Base-by-base conservation (phyloP, 1,140 invertebrate species). In the Drosophila novamexicana region DNA sequence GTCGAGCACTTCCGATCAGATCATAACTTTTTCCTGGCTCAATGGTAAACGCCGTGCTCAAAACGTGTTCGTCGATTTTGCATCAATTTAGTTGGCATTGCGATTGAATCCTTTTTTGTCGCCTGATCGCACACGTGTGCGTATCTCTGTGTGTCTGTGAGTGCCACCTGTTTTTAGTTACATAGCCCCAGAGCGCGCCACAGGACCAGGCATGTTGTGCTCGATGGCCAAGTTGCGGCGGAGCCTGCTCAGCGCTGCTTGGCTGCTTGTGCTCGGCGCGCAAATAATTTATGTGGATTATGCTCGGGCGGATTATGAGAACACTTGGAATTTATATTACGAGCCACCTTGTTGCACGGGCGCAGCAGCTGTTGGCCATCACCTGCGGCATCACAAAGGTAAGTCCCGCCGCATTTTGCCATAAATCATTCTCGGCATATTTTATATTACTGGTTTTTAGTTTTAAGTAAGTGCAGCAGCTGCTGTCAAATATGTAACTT, bases 241-340 rank as follows among this genome's bases (percentile, higher is more conserved):
- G 40, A 52, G 68, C 67, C 71, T 75, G 63, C 72, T 80, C 64
- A 74, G 69, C 47, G 57, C 53, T 36, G 57, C 53, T 39, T 75
- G 74, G 62, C 83, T 86, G 47, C 65, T 88, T 16, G 59, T 86
- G 47, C 74, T 92, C 18, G 69, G 74, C 52, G 61, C 75, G 39
- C 78, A 84, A 77, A 66, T 59, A 57, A 75, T 90, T 74, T 81
- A 78, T 92, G 53, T 92, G 81, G 90, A 92, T 85, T 84, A 85
- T 65, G 90, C 68, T 64, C 72, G 78, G 68, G 83, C 90, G 77
- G 91, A 93, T 92, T 91, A 93, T 92, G 94, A 94, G 83, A 94
- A 93, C 88, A 94, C 94, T 70, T 94, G 94, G 91, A 94, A 94
- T 90, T 93, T 94, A 89, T 94, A 94, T 90, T 94, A 93, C 77